Conservation (phyloP, 2,888 invertebrate species). For the Amiota minor region DNA sequence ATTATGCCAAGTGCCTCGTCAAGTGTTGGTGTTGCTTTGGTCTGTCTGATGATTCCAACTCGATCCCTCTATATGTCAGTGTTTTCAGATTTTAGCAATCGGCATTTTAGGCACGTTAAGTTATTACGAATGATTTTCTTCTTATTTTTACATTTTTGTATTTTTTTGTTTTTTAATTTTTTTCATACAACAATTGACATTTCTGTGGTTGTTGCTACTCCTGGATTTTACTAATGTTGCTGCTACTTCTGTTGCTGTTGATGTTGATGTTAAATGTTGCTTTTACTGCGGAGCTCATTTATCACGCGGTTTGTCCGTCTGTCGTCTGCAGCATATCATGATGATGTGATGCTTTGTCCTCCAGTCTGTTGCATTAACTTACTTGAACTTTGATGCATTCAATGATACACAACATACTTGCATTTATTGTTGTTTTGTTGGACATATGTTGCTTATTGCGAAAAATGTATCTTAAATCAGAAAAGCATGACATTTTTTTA, state of each 20-base stretch:
- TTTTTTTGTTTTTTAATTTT: neutral
- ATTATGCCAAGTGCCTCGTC: conserved; percentile 12
- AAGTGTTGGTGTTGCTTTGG: conserved; percentile 6
- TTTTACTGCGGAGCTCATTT: no score
- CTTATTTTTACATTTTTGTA: no score
- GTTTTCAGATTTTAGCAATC: neutral
- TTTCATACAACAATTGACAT: conserved; percentile 23
- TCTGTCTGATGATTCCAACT: neutral
- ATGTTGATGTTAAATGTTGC: conserved; percentile 54
- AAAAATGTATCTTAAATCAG: conserved; percentile 3
- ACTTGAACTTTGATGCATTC: conserved; percentile 14
- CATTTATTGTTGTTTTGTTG: conserved; percentile 5
- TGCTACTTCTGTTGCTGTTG: conserved; percentile 31
- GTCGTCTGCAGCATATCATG: no score
- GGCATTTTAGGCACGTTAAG: neutral
- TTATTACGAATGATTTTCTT: neutral
- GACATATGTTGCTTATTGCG: conserved; percentile 9
- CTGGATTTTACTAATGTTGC: conserved; percentile 33
- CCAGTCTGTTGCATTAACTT: no score
- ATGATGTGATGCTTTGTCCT: neutral
- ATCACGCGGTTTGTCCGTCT: no score
- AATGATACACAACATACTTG: neutral
- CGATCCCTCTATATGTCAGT: neutral
- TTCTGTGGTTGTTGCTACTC: conserved; percentile 8
- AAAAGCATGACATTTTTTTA: no score